Evolutionary conservation across 2,113 vertebrate species (phyloP), one percentile per base, ranked within the genome.

Genomic region (Hoplias malabaricus): DNA sequence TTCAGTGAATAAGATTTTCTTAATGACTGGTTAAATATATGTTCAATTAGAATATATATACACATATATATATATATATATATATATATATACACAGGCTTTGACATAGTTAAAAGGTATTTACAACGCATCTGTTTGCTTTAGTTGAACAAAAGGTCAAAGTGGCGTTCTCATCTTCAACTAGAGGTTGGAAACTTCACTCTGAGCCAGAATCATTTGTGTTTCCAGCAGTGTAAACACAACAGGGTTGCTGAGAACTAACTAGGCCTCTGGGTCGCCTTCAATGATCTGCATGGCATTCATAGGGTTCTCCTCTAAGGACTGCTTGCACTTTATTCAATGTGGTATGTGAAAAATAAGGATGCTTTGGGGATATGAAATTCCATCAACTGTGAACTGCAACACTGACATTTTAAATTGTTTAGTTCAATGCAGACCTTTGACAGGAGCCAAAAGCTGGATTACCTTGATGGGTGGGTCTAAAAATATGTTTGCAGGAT

Each of bases 41-140:
- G n/a, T n/a, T n/a, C n/a, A n/a, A n/a, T n/a, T n/a, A n/a, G n/a
- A n/a, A n/a, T n/a, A n/a, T n/a, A n/a, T n/a, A n/a, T n/a, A n/a
- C n/a, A n/a, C n/a, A n/a, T n/a, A n/a, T n/a, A n/a, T n/a, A n/a
- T n/a, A n/a, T n/a, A n/a, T n/a, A n/a, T n/a, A n/a, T n/a, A n/a
- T n/a, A n/a, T n/a, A n/a, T n/a, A n/a, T n/a, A n/a, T n/a, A n/a
- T n/a, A n/a, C n/a, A n/a, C 6, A 50, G 2, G 3, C 16, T 62
- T 1, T 62, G 16, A 9, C n/a, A 62, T 16, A 10, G 16, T 62
- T n/a, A 62, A 13, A 16, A 33, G 57, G 27, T 29, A 61, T 56
- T 75, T 75, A n/a, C 6, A 53, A 9, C 2, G 48, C 21, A 11
- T 57, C 68, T 67, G 23, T 75, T 67, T 67, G 53, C 46, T 75